Evolutionary conservation across 2,888 invertebrate genomes (phyloP), one percentile per base, ranked within the genome.

Genomic region (Cephonodes hylas): DNA sequence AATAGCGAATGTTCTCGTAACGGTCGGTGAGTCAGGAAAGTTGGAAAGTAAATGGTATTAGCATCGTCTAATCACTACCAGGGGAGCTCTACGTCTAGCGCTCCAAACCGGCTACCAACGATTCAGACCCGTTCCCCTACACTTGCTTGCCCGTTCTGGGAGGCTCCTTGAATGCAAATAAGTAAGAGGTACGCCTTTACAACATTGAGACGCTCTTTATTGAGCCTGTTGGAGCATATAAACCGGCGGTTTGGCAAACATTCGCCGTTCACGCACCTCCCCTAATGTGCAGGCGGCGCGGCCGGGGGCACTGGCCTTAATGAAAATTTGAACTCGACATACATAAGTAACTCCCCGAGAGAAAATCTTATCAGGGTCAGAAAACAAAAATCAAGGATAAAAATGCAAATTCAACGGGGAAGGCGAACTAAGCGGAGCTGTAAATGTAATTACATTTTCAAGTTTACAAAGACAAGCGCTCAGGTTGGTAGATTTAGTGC

Each of bases 371-470:
- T 84, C 84, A 76, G 73, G 73, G 76, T 67, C 73, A 70, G 73
- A 75, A 77, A 78, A 82, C 80, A 84, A 86, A 86, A 88, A 88
- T 87, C 87, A 85, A 78, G 81, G 38, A 13, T 84, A 79, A 80
- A 87, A 89, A 90, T 89, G 88, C 88, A 89, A 90, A 89, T 89
- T 81, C 80, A 81, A 82, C 79, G 77, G 83, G 81, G 86, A 84
- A 85, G 81, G 81, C 81, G 84, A 86, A 88, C 85, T 86, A 84
- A 87, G 84, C 87, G 81, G 83, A 84, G 84, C 85, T 89, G 90
- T 90, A 89, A 91, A 91, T 90, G 91, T 91, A 92, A 91, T 91
- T 91, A 92, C 89, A 91, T 91, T 91, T 91, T 87, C 87, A 85
- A 91, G 88, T 90, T 90, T 90, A 89, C 90, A 89, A 91, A 91